phyloP scores from a whole-genome alignment of 2,888 invertebrate species.

The Norana najaformis region DNA sequence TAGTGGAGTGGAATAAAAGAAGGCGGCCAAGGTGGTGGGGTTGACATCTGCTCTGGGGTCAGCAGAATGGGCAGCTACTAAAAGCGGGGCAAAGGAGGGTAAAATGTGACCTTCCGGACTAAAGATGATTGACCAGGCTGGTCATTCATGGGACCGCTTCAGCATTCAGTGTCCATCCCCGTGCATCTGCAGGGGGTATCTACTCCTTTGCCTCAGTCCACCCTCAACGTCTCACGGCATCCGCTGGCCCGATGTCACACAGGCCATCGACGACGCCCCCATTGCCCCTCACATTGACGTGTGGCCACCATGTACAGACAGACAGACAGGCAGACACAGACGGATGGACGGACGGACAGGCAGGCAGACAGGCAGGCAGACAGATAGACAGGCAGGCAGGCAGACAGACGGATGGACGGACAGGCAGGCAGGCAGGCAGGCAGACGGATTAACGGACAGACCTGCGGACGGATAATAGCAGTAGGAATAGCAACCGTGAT shows the following conservation, averaged over 20 bases:
- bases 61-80: neutral
- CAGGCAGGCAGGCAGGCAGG: neutral
- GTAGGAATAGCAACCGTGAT: too few species aligned
- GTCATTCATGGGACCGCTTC: neutral
- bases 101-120: neutral
- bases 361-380: neutral
- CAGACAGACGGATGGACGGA: neutral
- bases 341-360: neutral
- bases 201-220: neutral
- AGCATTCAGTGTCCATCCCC: neutral
- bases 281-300: neutral
- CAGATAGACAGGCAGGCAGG: neutral
- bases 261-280: neutral
- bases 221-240: slow-evolving; percentile 13
- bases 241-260: neutral
- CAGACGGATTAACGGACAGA: too few species aligned
- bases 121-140: slow-evolving; percentile 1
- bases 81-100: neutral
- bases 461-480: too few species aligned
- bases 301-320: neutral
- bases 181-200: neutral
- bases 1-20: neutral
- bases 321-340: neutral
- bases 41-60: slow-evolving; percentile 13
- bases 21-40: neutral